These are phyloP conservation scores for Equus przewalskii DNA, from an alignment of 2,113 vertebrate genomes.

Conservation along the genomic window DNA sequence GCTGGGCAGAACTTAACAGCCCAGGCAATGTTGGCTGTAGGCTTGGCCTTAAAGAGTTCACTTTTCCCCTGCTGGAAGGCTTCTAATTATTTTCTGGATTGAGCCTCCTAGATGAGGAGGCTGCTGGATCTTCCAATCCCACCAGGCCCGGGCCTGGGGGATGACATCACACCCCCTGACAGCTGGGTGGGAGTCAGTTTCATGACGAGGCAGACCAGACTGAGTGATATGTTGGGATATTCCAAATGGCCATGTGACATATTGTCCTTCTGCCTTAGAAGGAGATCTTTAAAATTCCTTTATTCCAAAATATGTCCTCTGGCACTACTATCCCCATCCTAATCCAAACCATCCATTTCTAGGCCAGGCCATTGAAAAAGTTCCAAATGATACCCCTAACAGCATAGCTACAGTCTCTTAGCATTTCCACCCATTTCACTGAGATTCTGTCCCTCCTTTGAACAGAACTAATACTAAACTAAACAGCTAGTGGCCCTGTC, in stretches of 20 bases:
- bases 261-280: slow-evolving; percentile 3
- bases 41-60: slow-evolving; percentile 48
- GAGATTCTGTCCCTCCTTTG: background rate
- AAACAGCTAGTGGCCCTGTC: background rate
- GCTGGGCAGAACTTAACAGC: slow-evolving; percentile 44
- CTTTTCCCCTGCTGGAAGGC: background rate
- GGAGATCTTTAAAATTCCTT: background rate
- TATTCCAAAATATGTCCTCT: background rate
- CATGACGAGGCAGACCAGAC: background rate
- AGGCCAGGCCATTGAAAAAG: slow-evolving; percentile 12
- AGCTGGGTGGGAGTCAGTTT: background rate
- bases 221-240: background rate
- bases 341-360: slow-evolving; percentile 18
- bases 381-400: slow-evolving; percentile 1
- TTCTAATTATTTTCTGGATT: slow-evolving; percentile 37
- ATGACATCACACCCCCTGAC: background rate
- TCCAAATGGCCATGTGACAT: background rate
- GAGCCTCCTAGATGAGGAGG: background rate
- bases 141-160: background rate
- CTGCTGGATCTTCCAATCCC: background rate
- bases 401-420: background rate
- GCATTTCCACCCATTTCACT: background rate
- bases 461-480: slow-evolving; percentile 23
- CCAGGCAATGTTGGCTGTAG: background rate
- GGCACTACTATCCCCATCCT: background rate